Evolutionary conservation across 1,140 invertebrate species (phyloP), one percentile per base, ranked within the genome.

Genomic region (Hydropsyche tenuis): DNA sequence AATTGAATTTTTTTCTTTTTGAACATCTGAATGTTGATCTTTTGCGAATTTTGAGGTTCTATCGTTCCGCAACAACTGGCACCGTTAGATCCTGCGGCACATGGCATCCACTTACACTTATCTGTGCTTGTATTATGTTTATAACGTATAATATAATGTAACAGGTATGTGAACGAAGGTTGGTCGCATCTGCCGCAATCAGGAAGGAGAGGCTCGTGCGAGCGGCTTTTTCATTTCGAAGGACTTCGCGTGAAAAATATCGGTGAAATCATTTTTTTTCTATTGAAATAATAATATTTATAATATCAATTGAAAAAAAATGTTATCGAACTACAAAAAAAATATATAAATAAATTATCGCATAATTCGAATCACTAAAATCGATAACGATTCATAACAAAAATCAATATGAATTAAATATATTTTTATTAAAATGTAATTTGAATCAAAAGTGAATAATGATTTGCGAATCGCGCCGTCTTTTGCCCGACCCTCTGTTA

Each of bases 141-240:
- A 63, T n/a, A 25, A n/a, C n/a, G 23, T 27, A 63, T 42, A 51
- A 4, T 51, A 51, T 16, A 51, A 16, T 51, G 4, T 51, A 42
- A 30, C 60, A 42, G 60, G 60, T 63, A 63, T 63, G 60, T 27
- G 30, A 25, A n/a, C 30, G n/a, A 25, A 22, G 30, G 23, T 25
- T 12, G 64, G 63, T 48, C 63, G 25, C 73, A 74, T 74, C 73
- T 74, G 73, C 73, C 73, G 60, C 73, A 74, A 74, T 74, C 73
- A 70, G 68, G 73, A 69, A 73, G 63, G 62, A 74, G 53, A 69
- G 66, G 60, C 60, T 68, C 73, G 73, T 70, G 73, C 68, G 73
- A 30, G 46, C 27, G 66, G 73, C 69, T 3, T 25, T 1, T 22
- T 27, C 60, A 60, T n/a, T 25, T 25, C 23, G 16, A 69, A 42